Percentiles rank a stretch among this genome's conserved stretches.
Evolutionary conservation across 2,888 invertebrate genomes (phyloP).

Genomic region (Nemoura dubitans): DNA sequence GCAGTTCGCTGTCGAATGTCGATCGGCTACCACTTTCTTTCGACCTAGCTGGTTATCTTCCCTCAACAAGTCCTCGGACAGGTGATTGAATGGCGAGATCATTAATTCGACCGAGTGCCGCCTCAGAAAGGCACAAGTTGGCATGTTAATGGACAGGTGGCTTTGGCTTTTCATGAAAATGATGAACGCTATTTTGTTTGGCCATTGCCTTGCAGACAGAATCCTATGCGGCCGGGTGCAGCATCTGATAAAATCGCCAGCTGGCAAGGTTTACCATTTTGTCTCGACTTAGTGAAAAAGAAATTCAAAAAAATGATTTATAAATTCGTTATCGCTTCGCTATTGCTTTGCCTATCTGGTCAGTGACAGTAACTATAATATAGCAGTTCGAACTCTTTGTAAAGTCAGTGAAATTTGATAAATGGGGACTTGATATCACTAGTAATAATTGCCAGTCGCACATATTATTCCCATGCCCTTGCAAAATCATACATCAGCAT

Average conservation of each 20-base stretch:
- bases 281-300: not conserved
- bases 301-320: not conserved
- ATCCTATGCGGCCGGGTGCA: not conserved
- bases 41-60: not conserved
- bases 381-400: not conserved
- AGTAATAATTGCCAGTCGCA: not conserved
- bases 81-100: slow-evolving; percentile 23
- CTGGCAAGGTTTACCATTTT: not conserved
- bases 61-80: not conserved
- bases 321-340: too few relatives aligned
- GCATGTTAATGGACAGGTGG: slow-evolving; percentile 36
- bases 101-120: not conserved
- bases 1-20: not conserved
- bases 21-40: not conserved
- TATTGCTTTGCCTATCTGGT: not conserved
- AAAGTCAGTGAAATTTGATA: not conserved
- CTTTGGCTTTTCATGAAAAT: slow-evolving; percentile 8
- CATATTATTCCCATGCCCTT: too few relatives aligned
- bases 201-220: slow-evolving; percentile 21
- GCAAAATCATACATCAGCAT: not conserved
- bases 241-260: slow-evolving; percentile 1
- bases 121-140: not conserved
- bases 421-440: not conserved
- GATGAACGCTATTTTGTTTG: slow-evolving; percentile 21
- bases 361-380: not conserved